Base-by-base conservation (phyloP, 2,797 vertebrate genomes). In the Acanthiza pusilla region DNA sequence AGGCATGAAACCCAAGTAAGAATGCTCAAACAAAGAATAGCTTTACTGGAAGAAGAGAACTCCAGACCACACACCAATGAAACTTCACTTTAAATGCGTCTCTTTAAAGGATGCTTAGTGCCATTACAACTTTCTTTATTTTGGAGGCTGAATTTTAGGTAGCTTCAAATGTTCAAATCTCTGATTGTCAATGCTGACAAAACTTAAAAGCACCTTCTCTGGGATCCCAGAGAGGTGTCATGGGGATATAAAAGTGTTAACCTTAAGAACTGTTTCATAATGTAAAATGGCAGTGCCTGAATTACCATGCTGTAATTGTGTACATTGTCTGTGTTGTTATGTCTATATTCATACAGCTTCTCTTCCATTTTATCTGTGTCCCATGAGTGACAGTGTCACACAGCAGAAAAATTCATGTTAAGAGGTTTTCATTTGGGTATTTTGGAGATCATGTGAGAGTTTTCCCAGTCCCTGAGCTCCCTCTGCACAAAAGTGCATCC, bases 21-120 rank as follows among this genome's bases (percentile, higher is more conserved):
- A 65, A 98, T 99, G 98, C 98, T 99, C 66, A 99, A 99, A 88
- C 98, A 99, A 89, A 97, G 98, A 66, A 98, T 99, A 96, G 98
- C 98, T 75, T 97, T 99, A 92, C 97, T 99, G 57, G 98, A 99
- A 93, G 98, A 99, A 91, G 98, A 99, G 94, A 98, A 98, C 82
- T 98, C 98, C 11, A 97, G 98, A 78, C 98, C 98, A 10, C 98
- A 98, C 75, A 97, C 98, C 95, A 99, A 98, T 48, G 98, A 99
- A 95, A 99, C 98, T 26, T 99, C 98, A 20, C 98, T 99, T 74
- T 99, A 97, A 97, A 30, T 19, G 66, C 78, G 21, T 79, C 82
- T 74, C n/a, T 71, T 70, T 45, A n/a, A 50, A 67, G 60, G 85
- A 78, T 77, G 74, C 51, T 55, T 58, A 84, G 92, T 96, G 94